Conservation (phyloP, 2,797 vertebrate genomes). For the Liasis olivaceus region DNA sequence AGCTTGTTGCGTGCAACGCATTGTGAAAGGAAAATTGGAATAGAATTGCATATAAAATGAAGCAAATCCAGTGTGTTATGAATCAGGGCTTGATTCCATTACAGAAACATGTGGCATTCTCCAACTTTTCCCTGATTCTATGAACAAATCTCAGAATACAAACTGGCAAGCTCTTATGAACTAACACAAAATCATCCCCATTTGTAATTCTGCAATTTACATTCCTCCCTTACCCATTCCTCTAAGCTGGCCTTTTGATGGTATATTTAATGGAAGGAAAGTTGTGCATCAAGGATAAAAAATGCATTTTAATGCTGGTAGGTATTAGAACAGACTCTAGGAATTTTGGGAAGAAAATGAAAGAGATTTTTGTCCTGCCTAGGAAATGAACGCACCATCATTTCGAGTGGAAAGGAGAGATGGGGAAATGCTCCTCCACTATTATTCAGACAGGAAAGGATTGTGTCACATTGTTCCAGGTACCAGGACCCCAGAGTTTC, state of each 20-base stretch:
- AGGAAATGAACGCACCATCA: conserved; percentile 82
- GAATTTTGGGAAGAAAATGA: neutral
- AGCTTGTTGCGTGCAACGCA: neutral
- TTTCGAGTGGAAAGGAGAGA: conserved; percentile 77
- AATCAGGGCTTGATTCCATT: neutral
- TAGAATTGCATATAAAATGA: neutral
- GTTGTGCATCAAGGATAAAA: neutral
- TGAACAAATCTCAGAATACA: neutral
- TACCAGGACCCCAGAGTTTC: conserved; percentile 36
- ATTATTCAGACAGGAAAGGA: conserved; percentile 79
- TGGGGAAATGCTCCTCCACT: conserved; percentile 75
- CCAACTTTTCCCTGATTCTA: neutral
- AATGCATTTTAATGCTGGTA: neutral
- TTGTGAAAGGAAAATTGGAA: neutral
- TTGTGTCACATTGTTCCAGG: conserved; percentile 79
- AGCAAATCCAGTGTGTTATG: neutral
- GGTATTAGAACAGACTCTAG: neutral
- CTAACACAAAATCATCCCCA: neutral
- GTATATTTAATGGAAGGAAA: neutral
- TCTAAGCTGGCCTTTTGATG: neutral
- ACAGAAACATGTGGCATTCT: neutral
- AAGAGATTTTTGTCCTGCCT: neutral
- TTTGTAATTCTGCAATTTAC: neutral
- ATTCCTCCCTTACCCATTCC: neutral
- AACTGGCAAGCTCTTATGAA: neutral